Evolutionary conservation across 2,113 vertebrate species (phyloP), one percentile per base, ranked within the genome.

Genomic region (Sciurus niger): DNA sequence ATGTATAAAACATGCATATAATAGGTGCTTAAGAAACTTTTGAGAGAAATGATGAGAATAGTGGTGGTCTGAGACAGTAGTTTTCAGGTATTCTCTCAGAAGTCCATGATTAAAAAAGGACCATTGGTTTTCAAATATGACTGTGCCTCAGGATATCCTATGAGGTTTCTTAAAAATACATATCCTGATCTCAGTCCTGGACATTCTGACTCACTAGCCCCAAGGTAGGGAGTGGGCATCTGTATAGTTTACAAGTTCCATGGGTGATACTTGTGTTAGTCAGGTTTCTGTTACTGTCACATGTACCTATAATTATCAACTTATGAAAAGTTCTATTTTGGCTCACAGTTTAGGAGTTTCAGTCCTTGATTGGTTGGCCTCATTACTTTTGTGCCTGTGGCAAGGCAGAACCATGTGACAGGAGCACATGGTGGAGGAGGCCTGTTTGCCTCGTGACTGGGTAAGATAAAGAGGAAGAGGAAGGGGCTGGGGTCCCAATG

Each of bases 71-170:
- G 32, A 76, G n/a, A 5, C n/a, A 94, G 25, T 89, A 46, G 4
- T 82, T 95, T 89, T 94, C 63, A 92, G 76, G 77, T 43, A 53
- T 95, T 73, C 85, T 92, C 67, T 96, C 68, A 76, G 48, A 96
- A 91, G 58, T 74, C 18, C 65, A 17, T 78, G 60, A 22, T 77
- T 85, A 65, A 85, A 93, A 95, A 89, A 46, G 28, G 25, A 93
- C 1, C 14, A 83, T 6, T 89, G 55, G 11, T 67, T 94, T 97
- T 77, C 70, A 95, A 88, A 82, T 84, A 32, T 82, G 72, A 6
- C 37, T 68, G n/a, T 48, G 16, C 4, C 76, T 77, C 46, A 86
- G 32, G 78, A 76, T 89, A 78, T 82, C 53, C n/a, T 76, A 8
- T 18, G 17, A 89, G 72, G 16, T 22, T 86, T 93, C 30, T 79